Conservation (phyloP, 2,797 vertebrate genomes). For the Tarsius wallacei region DNA sequence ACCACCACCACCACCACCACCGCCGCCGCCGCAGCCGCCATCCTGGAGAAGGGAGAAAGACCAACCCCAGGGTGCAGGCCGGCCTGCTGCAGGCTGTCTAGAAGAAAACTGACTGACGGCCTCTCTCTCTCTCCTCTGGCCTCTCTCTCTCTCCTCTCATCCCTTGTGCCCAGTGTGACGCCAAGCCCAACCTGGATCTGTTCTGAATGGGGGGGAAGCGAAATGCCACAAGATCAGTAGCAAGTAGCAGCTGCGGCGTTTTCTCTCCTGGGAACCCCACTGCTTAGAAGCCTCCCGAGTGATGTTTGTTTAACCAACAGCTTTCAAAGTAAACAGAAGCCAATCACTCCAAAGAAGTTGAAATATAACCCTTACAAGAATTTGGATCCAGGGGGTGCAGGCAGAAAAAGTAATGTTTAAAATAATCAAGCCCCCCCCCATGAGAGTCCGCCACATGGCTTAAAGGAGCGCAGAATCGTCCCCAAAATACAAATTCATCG, state of each 20-base stretch:
- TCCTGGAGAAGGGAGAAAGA: neutral
- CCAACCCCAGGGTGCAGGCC: neutral
- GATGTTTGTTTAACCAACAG: slow-evolving; percentile 87
- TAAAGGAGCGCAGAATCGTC: neutral
- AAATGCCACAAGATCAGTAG: slow-evolving; percentile 82
- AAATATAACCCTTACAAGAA: slow-evolving; percentile 65
- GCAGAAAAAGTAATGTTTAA: slow-evolving; percentile 29
- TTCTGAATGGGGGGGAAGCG: slow-evolving; percentile 28
- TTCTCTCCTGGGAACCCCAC: slow-evolving; percentile 83
- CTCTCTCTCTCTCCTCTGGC: neutral
- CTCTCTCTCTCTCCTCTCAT: neutral
- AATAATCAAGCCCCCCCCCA: neutral
- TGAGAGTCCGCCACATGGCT: neutral
- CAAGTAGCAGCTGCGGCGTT: slow-evolving; percentile 79
- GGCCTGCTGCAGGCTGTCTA: slow-evolving; percentile 60
- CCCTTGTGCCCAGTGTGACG: slow-evolving; percentile 44
- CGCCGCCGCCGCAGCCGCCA: neutral
- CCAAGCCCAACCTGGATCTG: slow-evolving; percentile 70
- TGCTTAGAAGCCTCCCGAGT: slow-evolving; percentile 77
- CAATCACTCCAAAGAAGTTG: slow-evolving; percentile 69
- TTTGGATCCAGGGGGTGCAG: neutral
- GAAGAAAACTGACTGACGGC: neutral
- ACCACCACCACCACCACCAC: neutral
- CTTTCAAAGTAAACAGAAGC: slow-evolving; percentile 83
- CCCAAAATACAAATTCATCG: neutral